Conservation (phyloP, 2,888 invertebrate genomes). For the Pseudanteris insignis region DNA sequence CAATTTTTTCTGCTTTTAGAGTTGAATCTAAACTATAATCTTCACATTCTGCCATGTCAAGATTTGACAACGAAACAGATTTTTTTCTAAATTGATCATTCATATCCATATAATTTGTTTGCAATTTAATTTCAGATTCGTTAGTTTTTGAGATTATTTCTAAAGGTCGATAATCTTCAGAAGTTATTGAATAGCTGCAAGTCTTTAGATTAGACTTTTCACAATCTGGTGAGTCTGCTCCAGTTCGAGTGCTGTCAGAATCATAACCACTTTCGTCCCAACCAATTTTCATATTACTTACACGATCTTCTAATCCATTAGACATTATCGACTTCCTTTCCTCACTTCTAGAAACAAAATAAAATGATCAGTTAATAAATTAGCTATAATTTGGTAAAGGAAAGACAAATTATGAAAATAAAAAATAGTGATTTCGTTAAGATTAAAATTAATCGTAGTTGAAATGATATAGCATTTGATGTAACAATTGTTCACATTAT, state of each 20-base stretch:
- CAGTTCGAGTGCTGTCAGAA: constrained; percentile 70
- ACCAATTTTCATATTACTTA: constrained; percentile 61
- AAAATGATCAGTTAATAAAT: no score
- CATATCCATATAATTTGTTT: no score
- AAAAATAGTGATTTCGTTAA: no score
- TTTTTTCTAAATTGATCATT: not conserved
- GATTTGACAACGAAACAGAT: not conserved
- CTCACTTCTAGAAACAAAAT: constrained; percentile 38
- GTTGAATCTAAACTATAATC: constrained; percentile 9
- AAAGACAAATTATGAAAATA: no score
- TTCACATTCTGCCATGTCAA: not conserved
- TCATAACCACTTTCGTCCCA: constrained; percentile 73
- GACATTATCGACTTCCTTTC: constrained; percentile 44
- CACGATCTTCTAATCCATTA: constrained; percentile 58
- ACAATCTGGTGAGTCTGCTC: constrained; percentile 69
- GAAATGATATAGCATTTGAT: no score
- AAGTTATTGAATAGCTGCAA: constrained; percentile 57
- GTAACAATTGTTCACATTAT: no score
- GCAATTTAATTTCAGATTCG: not conserved
- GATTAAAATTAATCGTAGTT: no score
- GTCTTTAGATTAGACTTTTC: constrained; percentile 51
- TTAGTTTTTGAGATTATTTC: constrained; percentile 26
- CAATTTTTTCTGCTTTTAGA: constrained; percentile 1
- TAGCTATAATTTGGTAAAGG: no score
- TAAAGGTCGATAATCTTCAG: constrained; percentile 57